Evolutionary conservation across 2,888 invertebrate species (phyloP), one percentile per base, ranked within the genome.

Genomic region (Mantis religiosa): DNA sequence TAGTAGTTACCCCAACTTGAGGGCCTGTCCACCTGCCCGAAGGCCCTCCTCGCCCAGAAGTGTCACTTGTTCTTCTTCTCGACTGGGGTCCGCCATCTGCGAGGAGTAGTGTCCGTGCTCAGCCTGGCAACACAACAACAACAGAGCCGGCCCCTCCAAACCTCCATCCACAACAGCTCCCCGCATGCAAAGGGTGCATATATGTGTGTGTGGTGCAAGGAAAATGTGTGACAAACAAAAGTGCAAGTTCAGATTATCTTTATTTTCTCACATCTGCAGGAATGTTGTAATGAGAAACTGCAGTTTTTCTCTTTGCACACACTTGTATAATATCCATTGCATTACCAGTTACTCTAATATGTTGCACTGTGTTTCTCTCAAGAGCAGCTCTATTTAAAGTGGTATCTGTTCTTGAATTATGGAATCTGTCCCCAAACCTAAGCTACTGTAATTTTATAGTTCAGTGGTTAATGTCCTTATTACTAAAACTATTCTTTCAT

Each of bases 61-160:
- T 92, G 98, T 98, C 93, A 98, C 97, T 94, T 98, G 98, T 94
- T 99, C 98, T 95, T 98, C 97, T 94, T 98, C 98, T 93, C 97
- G 96, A 94, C 97, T 97, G 93, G 98, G 98, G 94, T 99, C 99
- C 94, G 98, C 98, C 98, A 98, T 98, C 97, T 98, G 98, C 95
- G 96, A 94, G 95, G 95, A 95, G 94, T 94, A 94, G 95, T 94
- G 94, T 94, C 94, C 94, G 94, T 95, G 94, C 94, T 95, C 96
- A 96, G 96, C 95, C 95, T 95, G 95, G 94, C 94, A 94, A 95
- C 95, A 95, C 95, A 96, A 94, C 94, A 94, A 94, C 85, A 94
- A 94, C 85, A 27, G 47, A 15, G 27, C 54, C 28, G 85, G 47
- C 47, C 27, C 28, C 47, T 28, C 27, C 41, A 20, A 47, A 15